Evolutionary conservation across 2,888 invertebrate genomes (phyloP).

Genomic region (Tryphoninae sp.): DNA sequence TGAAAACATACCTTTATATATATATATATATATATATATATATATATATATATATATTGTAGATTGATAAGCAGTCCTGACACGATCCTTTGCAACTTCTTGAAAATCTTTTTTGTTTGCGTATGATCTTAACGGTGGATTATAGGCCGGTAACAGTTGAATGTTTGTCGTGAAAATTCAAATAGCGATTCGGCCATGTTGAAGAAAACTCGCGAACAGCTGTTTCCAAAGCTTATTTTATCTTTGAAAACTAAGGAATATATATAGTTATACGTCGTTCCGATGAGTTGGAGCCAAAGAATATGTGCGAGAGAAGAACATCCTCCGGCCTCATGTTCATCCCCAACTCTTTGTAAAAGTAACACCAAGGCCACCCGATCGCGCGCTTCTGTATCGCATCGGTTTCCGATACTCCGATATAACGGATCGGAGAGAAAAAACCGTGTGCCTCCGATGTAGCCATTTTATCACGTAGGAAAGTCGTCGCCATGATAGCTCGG

Average conservation of each 20-base stretch:
- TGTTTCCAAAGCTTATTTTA: not conserved
- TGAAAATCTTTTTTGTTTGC: not conserved
- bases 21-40: not conserved
- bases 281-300: not conserved
- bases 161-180: not conserved
- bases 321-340: constrained; percentile 9
- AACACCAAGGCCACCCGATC: constrained; percentile 9
- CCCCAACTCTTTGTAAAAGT: not conserved
- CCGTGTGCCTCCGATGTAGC: not conserved
- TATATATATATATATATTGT: not conserved
- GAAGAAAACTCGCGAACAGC: not conserved
- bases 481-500: not conserved
- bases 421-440: constrained; percentile 29
- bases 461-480: constrained; percentile 4
- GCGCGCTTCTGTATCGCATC: constrained; percentile 23
- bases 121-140: not conserved
- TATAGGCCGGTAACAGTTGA: too few relatives aligned
- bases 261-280: not conserved
- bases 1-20: not conserved
- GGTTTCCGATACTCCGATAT: constrained; percentile 47
- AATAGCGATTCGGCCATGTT: not conserved
- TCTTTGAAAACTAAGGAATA: not conserved
- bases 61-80: not conserved
- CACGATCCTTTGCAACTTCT: too few relatives aligned
- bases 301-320: constrained; percentile 14